Percentiles rank a stretch among this genome's conserved stretches.
phyloP scores from a whole-genome alignment of 1,140 invertebrate species.

The Drosophila bocki region DNA sequence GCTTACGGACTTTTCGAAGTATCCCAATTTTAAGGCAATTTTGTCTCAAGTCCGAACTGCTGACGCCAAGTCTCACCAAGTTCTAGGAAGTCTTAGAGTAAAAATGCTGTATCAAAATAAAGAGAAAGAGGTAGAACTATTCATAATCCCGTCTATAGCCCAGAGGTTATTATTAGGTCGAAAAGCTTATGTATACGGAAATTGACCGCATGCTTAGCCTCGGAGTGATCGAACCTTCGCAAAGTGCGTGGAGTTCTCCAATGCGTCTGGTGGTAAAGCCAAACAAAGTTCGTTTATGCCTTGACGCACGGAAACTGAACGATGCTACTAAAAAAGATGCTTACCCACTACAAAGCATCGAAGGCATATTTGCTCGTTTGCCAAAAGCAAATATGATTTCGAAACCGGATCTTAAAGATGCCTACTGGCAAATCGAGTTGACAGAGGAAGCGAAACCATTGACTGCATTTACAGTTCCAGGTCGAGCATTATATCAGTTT shows the following conservation, averaged over 20 bases:
- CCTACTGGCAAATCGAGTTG: no score
- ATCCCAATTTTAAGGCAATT: neutral
- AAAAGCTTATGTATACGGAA: conserved; percentile 4
- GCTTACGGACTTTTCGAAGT: neutral
- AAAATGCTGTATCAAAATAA: conserved; percentile 4
- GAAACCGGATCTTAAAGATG: neutral
- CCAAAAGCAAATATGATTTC: conserved; percentile 1
- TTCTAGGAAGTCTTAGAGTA: neutral
- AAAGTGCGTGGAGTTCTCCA: conserved; percentile 10
- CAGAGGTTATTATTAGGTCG: conserved; percentile 5
- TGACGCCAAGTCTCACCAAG: neutral
- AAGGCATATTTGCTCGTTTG: neutral
- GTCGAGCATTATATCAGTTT: conserved; percentile 1
- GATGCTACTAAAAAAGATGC: conserved; percentile 13
- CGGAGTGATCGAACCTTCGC: conserved; percentile 2
- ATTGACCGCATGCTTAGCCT: neutral
- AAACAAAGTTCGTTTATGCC: conserved; percentile 5
- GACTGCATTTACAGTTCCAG: neutral
- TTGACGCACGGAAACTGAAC: conserved; percentile 57
- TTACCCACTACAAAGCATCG: neutral
- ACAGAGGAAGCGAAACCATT: neutral
- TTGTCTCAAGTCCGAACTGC: neutral
- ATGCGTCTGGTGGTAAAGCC: conserved; percentile 13
- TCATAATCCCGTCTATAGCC: neutral
- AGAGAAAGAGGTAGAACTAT: neutral